These are phyloP conservation scores for Bufo gargarizans DNA, from an alignment of 2,113 vertebrate genomes.

Conservation along the genomic window DNA sequence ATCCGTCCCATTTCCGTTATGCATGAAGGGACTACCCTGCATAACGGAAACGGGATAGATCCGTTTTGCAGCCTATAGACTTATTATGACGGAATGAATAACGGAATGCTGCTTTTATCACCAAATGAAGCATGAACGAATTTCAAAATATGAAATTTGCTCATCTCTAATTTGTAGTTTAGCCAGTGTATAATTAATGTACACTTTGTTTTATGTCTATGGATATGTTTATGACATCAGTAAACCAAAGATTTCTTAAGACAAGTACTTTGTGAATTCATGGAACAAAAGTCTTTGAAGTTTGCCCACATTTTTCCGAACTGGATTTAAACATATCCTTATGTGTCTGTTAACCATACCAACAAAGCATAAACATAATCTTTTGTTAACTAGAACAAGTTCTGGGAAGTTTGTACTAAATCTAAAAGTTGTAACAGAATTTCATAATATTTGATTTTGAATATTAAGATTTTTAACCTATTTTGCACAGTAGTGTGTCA, in stretches of 20 bases:
- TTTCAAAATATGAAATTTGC: too few relatives aligned
- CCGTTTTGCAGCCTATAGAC: too few relatives aligned
- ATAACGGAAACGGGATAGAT: too few relatives aligned
- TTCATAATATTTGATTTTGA: slow-evolving; percentile 35
- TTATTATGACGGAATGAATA: too few relatives aligned
- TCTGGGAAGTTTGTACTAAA: slow-evolving; percentile 11
- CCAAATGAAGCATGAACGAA: too few relatives aligned
- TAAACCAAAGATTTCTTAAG: slow-evolving; percentile 22
- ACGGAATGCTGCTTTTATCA: too few relatives aligned
- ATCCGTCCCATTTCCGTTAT: too few relatives aligned
- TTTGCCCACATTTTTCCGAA: slow-evolving; percentile 41
- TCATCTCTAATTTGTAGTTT: not conserved
- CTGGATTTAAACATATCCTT: slow-evolving; percentile 51
- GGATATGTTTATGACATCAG: slow-evolving; percentile 16
- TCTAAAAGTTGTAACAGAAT: not conserved
- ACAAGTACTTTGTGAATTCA: slow-evolving; percentile 39
- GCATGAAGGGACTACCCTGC: too few relatives aligned
- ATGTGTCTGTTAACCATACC: slow-evolving; percentile 44
- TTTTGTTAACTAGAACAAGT: slow-evolving; percentile 15
- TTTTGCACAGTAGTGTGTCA: not conserved
- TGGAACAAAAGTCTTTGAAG: slow-evolving; percentile 42
- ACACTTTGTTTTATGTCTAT: slow-evolving; percentile 23
- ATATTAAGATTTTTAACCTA: slow-evolving; percentile 20
- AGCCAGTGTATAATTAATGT: not conserved
- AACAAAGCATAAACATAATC: slow-evolving; percentile 43